phyloP scores from a whole-genome alignment of 53 echinoderm and acorn worm genomes.

The Antedon mediterranea region DNA sequence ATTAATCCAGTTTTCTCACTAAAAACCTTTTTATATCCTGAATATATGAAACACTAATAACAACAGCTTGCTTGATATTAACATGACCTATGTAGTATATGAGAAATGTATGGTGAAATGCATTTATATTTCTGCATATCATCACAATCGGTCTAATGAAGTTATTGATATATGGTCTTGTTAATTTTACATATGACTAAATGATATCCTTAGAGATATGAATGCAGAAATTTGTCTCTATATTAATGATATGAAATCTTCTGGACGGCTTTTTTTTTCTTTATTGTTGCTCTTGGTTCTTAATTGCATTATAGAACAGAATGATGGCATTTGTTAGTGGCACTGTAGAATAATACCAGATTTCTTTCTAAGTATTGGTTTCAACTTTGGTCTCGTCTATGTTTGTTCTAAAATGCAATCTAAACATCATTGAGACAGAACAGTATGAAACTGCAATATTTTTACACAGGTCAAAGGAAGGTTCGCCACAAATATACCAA shows the following conservation, averaged over 20 bases:
- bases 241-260: not conserved
- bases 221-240: not conserved
- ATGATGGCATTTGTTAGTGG: too few relatives aligned
- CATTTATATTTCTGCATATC: not conserved
- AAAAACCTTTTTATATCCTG: too few relatives aligned
- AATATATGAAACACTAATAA: not conserved
- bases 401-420: too few relatives aligned
- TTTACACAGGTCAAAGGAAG: too few relatives aligned
- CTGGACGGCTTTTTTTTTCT: not conserved
- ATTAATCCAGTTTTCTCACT: too few relatives aligned
- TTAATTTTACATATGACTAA: not conserved
- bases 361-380: too few relatives aligned
- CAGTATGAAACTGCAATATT: too few relatives aligned
- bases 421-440: too few relatives aligned
- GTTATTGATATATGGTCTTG: not conserved
- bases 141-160: not conserved
- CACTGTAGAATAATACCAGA: too few relatives aligned
- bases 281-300: not conserved
- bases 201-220: not conserved
- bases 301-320: too few relatives aligned
- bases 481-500: too few relatives aligned
- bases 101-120: not conserved
- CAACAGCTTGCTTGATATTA: not conserved
- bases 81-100: not conserved
- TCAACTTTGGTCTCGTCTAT: too few relatives aligned